Conservation (phyloP, 2,888 invertebrate genomes). For the Microchrysa polita region DNA sequence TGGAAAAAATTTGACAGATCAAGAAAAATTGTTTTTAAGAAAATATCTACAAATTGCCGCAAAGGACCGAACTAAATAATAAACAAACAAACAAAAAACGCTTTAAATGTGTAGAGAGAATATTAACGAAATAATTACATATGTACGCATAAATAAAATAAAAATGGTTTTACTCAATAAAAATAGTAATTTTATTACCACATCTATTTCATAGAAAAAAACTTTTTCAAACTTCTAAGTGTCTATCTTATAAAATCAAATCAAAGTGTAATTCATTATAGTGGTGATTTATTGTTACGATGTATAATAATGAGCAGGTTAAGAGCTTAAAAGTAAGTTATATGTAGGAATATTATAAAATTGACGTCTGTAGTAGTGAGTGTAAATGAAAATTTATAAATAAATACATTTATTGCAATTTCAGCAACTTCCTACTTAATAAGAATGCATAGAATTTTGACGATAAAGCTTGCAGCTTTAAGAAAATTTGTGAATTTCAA, state of each 20-base stretch:
- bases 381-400: constrained; percentile 24
- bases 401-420: constrained; percentile 14
- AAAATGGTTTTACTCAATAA: neutral
- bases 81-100: constrained; percentile 18
- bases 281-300: constrained; percentile 15
- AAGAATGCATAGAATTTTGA: too few species aligned
- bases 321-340: neutral
- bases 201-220: neutral
- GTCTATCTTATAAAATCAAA: constrained; percentile 38
- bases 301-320: constrained; percentile 21
- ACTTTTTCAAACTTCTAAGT: constrained; percentile 23
- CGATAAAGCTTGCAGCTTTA: too few species aligned
- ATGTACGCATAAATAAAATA: too few species aligned
- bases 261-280: neutral
- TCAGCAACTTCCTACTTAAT: neutral
- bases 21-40: neutral
- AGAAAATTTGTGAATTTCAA: constrained; percentile 2
- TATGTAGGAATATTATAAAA: neutral
- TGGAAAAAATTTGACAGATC: neutral
- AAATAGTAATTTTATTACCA: constrained; percentile 9
- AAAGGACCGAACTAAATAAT: constrained; percentile 18
- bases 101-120: constrained; percentile 41
- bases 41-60: neutral
- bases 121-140: constrained; percentile 6
- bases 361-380: neutral